phyloP scores from a whole-genome alignment of 2,797 vertebrate species.

The Miopithecus talapoin region DNA sequence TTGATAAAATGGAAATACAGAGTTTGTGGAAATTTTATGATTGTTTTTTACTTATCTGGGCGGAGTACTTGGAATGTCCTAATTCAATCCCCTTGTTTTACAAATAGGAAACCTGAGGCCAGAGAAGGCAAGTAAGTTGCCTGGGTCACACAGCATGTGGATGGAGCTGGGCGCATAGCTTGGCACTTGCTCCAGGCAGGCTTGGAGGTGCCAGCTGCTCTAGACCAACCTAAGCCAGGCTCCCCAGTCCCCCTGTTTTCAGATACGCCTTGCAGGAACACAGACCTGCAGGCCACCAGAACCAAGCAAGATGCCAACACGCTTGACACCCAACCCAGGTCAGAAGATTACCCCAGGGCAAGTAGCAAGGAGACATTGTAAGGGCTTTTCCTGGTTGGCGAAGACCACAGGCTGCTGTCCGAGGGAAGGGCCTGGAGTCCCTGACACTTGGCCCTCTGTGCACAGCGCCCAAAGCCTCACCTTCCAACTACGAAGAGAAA shows the following conservation, averaged over 20 bases:
- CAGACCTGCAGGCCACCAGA: background rate
- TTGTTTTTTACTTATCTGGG: background rate
- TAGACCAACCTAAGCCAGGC: background rate
- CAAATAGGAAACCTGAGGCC: background rate
- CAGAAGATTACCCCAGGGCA: slow-evolving; percentile 61
- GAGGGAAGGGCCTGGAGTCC: background rate
- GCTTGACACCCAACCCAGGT: slow-evolving; percentile 55
- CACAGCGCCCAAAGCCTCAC: background rate
- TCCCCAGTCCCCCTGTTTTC: background rate
- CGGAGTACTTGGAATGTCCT: background rate
- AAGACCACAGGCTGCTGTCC: slow-evolving; percentile 22
- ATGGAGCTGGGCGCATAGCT: background rate
- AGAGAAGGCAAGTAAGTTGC: background rate
- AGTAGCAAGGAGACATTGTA: slow-evolving; percentile 11
- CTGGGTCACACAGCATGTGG: background rate
- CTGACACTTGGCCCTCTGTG: slow-evolving; percentile 58
- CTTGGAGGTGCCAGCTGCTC: background rate
- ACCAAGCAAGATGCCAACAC: slow-evolving; percentile 35
- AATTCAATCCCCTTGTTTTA: background rate
- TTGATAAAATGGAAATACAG: background rate
- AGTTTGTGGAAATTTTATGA: background rate
- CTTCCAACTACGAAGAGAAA: background rate
- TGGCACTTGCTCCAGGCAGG: background rate
- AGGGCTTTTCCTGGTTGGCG: slow-evolving; percentile 43
- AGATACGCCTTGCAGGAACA: background rate